Conservation (phyloP, 92 coral and sea anemone genomes). For the Palythoa grandis region DNA sequence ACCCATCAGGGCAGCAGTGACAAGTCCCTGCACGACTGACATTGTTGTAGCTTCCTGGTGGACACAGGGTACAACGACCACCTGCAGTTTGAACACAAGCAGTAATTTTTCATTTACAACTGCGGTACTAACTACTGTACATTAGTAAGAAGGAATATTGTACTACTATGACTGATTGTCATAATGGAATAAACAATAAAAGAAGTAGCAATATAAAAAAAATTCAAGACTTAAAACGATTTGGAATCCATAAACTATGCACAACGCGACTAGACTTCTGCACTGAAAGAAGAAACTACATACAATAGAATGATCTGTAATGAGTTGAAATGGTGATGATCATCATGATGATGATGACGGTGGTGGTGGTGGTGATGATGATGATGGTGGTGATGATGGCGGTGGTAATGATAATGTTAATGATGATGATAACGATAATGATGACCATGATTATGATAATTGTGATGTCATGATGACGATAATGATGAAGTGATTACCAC, state of each 20-base stretch:
- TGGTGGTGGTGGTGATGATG: no score
- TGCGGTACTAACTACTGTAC: not conserved
- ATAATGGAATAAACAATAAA: no score
- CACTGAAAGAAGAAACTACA: not conserved
- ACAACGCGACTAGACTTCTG: not conserved
- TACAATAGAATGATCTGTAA: not conserved
- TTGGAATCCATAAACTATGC: not conserved
- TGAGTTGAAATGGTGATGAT: no score
- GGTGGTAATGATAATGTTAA: no score
- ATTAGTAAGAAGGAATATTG: not conserved
- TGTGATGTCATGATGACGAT: no score
- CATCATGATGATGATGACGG: no score
- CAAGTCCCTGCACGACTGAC: slow-evolving; percentile 84
- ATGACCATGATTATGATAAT: no score
- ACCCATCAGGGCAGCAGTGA: slow-evolving; percentile 91
- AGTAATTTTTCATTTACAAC: not conserved
- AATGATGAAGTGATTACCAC: no score
- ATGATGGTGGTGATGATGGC: no score
- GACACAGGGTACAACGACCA: slow-evolving; percentile 85
- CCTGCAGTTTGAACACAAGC: slow-evolving; percentile 54
- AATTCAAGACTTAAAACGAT: not conserved
- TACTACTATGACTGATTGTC: not conserved
- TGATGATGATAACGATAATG: no score
- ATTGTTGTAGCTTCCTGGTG: slow-evolving; percentile 96
- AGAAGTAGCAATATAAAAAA: no score